Evolutionary conservation across 2,797 vertebrate genomes (phyloP), one percentile per base, ranked within the genome.

Genomic region (Leontopithecus rosalia): DNA sequence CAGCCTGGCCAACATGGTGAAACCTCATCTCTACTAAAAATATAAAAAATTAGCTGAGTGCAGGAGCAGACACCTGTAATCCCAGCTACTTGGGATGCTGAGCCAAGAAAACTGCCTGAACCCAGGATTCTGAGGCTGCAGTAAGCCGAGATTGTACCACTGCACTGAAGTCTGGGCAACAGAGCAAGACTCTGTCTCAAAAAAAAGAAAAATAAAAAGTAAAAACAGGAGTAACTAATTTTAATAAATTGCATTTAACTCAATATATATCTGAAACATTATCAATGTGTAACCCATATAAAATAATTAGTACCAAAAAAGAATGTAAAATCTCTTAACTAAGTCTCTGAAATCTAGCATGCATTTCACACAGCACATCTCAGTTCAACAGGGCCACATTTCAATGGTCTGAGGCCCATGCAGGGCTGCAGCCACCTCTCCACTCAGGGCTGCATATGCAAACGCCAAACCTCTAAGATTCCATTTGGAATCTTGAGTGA

Each of bases 131-230:
- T 12, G 36, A 73, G 36, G 10, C 2, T 39, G 36, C 36, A 36
- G 70, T 39, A 2, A 72, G 70, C 36, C 5, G 5, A 36, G 70
- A 12, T 12, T 15, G 7, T 0, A 0, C 36, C 70, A 72, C 0
- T 1, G 36, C 36, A 39, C 36, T 72, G 20, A 11, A 72, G 9
- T 10, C 20, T 64, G 61, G 61, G 30, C 14, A 0, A 64, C 14
- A 33, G 61, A 17, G 30, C 15, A 17, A 64, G 14, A 33, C 61
- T 64, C 30, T 64, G 15, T 64, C 15, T 64, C 61, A 64, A 64
- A 64, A 64, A 33, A 33, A 64, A 33, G 33, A 46, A 43, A 22
- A 83, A 36, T 43, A 70, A 57, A 52, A 50, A 39, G 55, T 30
- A 84, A 39, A 52, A 70, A 58, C 1, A 77, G 6, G 41, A 22